Evolutionary conservation across 2,113 vertebrate genomes (phyloP).

Genomic region (Lophura nycthemera): DNA sequence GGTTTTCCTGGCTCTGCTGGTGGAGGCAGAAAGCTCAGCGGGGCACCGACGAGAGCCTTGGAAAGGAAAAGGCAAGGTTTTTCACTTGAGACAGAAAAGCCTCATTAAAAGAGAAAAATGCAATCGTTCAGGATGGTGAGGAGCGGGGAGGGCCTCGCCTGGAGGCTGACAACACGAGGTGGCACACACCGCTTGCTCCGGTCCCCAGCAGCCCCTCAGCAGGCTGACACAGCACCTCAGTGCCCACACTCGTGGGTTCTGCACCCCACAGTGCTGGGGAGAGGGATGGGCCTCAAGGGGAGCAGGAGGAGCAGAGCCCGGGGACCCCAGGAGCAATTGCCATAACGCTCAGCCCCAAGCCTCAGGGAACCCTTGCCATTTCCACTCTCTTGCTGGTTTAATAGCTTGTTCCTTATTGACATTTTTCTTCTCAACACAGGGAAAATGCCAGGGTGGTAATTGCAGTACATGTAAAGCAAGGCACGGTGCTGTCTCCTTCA

Average conservation of each 20-base stretch:
- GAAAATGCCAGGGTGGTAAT: constrained; percentile 64
- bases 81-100: not conserved
- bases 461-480: constrained; percentile 64
- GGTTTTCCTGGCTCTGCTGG: not conserved
- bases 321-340: not conserved
- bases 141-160: not conserved
- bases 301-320: not conserved
- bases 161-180: not conserved
- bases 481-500: not conserved
- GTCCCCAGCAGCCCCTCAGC: rapidly evolving
- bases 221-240: not conserved
- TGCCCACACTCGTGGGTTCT: not conserved
- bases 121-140: not conserved
- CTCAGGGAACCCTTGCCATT: not conserved
- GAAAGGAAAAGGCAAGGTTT: not conserved
- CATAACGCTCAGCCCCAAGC: rapidly evolving
- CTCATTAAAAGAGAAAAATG: constrained; percentile 3
- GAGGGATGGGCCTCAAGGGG: rapidly evolving
- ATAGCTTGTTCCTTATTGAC: constrained; percentile 69
- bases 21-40: not conserved
- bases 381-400: constrained; percentile 31
- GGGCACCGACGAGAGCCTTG: not conserved
- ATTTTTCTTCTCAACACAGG: constrained; percentile 58
- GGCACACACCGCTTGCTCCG: rapidly evolving
- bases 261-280: not conserved